Percentiles rank a stretch among this genome's conserved stretches.
Conservation (phyloP, 1,140 invertebrate genomes). For the Acromyrmex echinatior region DNA sequence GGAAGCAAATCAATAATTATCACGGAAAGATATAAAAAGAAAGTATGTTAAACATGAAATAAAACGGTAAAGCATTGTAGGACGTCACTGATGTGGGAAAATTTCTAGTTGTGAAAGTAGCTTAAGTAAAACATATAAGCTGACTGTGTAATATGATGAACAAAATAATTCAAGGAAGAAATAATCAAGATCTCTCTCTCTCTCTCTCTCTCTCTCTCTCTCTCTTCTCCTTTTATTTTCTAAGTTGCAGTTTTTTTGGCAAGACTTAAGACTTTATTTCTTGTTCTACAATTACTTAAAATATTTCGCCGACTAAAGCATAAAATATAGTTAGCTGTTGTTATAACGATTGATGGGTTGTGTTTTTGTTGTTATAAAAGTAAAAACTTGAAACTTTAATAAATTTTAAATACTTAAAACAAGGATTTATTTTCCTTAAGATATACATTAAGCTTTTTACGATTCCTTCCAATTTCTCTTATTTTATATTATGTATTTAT, state of each 20-base stretch:
- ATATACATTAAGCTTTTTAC: not conserved
- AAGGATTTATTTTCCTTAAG: not conserved
- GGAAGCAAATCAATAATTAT: constrained; percentile 20
- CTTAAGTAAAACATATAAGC: constrained; percentile 20
- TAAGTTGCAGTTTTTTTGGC: not conserved
- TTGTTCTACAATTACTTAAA: not conserved
- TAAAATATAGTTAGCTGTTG: not conserved
- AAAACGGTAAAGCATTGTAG: constrained; percentile 26
- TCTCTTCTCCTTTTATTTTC: constrained; percentile 1
- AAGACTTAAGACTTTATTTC: not conserved
- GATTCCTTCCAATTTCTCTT: not conserved
- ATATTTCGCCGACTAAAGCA: not conserved
- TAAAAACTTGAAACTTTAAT: not conserved
- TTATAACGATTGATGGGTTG: not conserved
- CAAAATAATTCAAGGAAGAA: constrained; percentile 15
- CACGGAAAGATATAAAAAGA: constrained; percentile 27
- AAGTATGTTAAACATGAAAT: constrained; percentile 30
- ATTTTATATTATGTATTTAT: not conserved
- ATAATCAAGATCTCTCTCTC: not conserved
- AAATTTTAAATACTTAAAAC: not conserved
- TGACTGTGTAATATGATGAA: not conserved
- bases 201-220: not conserved
- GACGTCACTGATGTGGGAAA: constrained; percentile 33
- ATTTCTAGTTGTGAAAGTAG: constrained; percentile 39
- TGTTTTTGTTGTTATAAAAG: no score